Evolutionary conservation across 2,113 vertebrate genomes (phyloP), one percentile per base, ranked within the genome.

Genomic region (Choloepus hoffmanni): DNA sequence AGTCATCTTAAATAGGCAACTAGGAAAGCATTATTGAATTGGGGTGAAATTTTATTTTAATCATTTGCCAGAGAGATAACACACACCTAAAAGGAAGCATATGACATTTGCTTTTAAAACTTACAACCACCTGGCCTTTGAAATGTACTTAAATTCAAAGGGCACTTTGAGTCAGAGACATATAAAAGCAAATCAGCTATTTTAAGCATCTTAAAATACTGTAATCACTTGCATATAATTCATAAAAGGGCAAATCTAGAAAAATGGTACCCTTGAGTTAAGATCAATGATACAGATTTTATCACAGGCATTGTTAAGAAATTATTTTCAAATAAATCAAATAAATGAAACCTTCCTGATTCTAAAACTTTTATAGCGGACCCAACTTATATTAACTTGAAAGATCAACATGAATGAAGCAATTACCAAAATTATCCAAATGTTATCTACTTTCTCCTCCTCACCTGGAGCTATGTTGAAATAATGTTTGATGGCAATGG

Each of bases 401-500:
- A 84, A 89, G 63, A 72, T 40, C 48, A 77, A 28, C 21, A 30
- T 7, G 28, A 58, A 81, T 19, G 76, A 68, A 89, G n/a, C 30
- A 72, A 28, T 23, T 4, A 68, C 33, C 45, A 88, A 45, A 43
- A 5, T 12, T 16, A 16, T 24, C 58, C 24, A 50, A 9, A 15
- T 30, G 24, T 23, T 9, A 86, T 50, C 62, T 53, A 62, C 58
- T 13, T 23, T 67, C 33, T 55, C 48, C n/a, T 45, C 90, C 97
- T 97, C 98, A 99, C 99, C 99, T 98, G 99, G 98, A 85, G 97
- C 92, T 62, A 97, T 95, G 97, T 96, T 99, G 97, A 99, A 99
- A 98, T 99, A 99, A 94, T 99, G 99, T 89, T 99, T 99, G 97
- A 99, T 98, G 68, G 99, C 99, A 8, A 99, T 99, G 68, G 99